A percentile compares a stretch with the other conserved stretches of the same genome.
Evolutionary conservation across 2,797 vertebrate genomes (phyloP).

Genomic region (Sebastes trivittatus): DNA sequence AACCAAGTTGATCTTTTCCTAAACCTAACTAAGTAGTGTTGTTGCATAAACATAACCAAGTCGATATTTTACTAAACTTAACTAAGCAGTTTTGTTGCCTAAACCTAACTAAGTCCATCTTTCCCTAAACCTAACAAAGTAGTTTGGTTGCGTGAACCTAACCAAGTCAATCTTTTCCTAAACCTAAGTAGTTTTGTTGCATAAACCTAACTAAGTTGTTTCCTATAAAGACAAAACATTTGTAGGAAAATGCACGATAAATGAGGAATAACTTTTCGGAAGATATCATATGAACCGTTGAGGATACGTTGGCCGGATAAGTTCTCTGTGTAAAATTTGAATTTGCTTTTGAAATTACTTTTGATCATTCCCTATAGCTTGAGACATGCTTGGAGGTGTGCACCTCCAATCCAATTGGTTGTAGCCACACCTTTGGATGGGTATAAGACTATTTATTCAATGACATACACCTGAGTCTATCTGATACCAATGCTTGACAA

Average conservation of each 20-base stretch:
- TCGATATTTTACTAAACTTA: accelerated
- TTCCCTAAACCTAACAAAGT: accelerated
- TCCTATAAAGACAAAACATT: too few relatives aligned
- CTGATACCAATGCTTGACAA: background rate
- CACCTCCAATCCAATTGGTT: background rate
- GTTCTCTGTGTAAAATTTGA: background rate
- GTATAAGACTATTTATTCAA: background rate
- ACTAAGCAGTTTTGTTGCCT: accelerated
- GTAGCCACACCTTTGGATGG: background rate
- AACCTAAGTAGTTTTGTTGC: too few relatives aligned
- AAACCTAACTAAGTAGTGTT: too few relatives aligned
- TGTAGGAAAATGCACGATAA: too few relatives aligned
- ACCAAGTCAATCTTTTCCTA: accelerated
- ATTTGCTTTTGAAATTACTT: background rate
- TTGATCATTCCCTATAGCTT: background rate
- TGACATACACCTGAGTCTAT: background rate
- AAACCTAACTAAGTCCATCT: accelerated
- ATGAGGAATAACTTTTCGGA: too few relatives aligned
- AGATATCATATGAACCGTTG: too few relatives aligned
- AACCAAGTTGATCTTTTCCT: too few relatives aligned
- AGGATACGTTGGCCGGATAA: too few relatives aligned
- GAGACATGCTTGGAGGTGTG: background rate
- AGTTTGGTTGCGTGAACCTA: too few relatives aligned
- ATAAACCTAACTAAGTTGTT: too few relatives aligned
- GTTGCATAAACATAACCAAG: accelerated